Evolutionary conservation across 2,113 vertebrate species (phyloP).

Genomic region (Carettochelys insculpta): DNA sequence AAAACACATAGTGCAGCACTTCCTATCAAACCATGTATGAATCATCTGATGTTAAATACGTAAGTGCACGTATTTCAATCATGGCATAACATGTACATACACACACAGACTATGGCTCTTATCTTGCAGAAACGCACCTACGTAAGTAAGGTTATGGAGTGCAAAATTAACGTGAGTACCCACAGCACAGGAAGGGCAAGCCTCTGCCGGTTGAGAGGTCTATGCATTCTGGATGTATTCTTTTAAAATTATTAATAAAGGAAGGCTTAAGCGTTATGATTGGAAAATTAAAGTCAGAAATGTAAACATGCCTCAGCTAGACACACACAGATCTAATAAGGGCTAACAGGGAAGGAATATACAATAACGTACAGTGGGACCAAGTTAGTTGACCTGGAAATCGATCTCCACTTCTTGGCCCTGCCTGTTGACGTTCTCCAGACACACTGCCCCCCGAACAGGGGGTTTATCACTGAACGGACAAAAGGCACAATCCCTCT

Average conservation of each 20-base stretch:
- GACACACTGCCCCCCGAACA: neutral
- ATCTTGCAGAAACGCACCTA: neutral
- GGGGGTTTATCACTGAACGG: neutral
- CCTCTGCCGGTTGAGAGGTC: neutral
- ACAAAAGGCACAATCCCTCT: no score
- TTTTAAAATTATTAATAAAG: neutral
- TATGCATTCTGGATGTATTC: rapidly evolving
- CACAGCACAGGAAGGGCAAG: rapidly evolving
- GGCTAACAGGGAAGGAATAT: rapidly evolving
- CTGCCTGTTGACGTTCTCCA: neutral
- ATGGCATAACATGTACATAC: rapidly evolving
- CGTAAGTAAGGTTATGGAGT: rapidly evolving
- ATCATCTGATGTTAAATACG: rapidly evolving
- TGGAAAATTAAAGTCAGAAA: constrained; percentile 22
- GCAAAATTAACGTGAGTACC: rapidly evolving
- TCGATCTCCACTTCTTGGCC: neutral
- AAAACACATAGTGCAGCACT: rapidly evolving
- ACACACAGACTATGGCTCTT: rapidly evolving
- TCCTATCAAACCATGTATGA: rapidly evolving
- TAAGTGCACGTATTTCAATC: rapidly evolving
- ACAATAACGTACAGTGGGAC: neutral
- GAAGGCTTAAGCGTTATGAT: neutral
- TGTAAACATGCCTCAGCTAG: neutral
- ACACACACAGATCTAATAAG: neutral
- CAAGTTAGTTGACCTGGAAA: neutral